A percentile compares a stretch with the other conserved stretches of the same genome.
These are phyloP conservation scores for Cuniculus paca DNA, from an alignment of 2,797 vertebrate species.

Conservation along the genomic window DNA sequence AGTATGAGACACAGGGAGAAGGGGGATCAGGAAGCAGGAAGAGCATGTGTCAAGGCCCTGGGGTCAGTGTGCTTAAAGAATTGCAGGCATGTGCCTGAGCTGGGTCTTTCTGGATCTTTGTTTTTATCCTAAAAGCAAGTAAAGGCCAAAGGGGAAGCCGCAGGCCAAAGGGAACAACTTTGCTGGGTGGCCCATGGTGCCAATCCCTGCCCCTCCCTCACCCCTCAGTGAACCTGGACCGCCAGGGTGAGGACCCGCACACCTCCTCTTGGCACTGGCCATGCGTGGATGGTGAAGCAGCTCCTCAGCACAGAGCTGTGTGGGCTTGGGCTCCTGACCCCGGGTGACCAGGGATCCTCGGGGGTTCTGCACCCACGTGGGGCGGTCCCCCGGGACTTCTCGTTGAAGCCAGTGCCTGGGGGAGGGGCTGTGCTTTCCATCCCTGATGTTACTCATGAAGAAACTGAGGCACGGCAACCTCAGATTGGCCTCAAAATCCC, in stretches of 20 bases:
- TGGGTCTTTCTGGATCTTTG: not conserved
- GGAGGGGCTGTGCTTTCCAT: not conserved
- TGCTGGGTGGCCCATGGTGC: not conserved
- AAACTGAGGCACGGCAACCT: not conserved
- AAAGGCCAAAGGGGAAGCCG: not conserved
- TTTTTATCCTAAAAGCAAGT: not conserved
- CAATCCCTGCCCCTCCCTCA: not conserved
- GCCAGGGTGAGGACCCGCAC: not conserved
- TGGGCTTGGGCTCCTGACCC: not conserved
- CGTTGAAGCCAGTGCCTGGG: accelerated
- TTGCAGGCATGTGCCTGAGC: not conserved
- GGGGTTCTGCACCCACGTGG: not conserved
- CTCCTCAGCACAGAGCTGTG: not conserved
- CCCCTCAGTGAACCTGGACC: not conserved
- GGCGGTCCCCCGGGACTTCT: accelerated
- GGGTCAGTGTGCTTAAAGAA: not conserved
- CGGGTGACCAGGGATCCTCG: not conserved
- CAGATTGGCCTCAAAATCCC: not conserved
- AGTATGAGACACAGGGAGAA: not conserved
- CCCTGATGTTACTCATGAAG: accelerated
- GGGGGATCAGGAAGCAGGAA: not conserved
- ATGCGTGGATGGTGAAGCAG: not conserved
- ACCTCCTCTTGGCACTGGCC: not conserved
- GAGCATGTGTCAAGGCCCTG: not conserved
- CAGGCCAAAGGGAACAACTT: not conserved